Conservation (phyloP, 2,888 invertebrate genomes). For the Tridacna crocea region DNA sequence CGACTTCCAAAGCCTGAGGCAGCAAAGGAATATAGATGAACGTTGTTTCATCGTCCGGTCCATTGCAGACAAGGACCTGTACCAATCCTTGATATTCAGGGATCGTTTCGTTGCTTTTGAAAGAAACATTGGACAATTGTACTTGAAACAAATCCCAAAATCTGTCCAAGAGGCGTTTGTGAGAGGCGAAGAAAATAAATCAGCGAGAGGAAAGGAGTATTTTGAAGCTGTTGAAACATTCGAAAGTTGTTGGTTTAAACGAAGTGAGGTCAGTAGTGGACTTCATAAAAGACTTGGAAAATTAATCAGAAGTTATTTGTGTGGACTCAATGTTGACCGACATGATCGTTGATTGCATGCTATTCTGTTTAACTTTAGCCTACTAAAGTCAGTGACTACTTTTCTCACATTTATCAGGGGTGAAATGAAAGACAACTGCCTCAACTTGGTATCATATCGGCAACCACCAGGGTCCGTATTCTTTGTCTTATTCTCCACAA, state of each 20-base stretch:
- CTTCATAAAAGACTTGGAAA: neutral
- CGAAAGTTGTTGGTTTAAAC: neutral
- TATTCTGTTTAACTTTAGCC: neutral
- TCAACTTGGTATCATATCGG: too few relatives aligned
- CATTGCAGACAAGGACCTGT: neutral
- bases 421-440: too few relatives aligned
- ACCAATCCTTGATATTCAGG: constrained; percentile 11
- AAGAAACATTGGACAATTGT: neutral
- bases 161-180: neutral
- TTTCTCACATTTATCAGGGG: too few relatives aligned
- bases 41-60: neutral
- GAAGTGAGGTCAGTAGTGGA: neutral
- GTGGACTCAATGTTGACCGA: neutral
- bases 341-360: neutral
- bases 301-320: neutral
- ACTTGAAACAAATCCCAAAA: neutral
- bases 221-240: neutral
- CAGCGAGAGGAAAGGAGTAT: neutral
- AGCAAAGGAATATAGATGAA: neutral
- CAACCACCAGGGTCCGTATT: too few relatives aligned
- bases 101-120: neutral
- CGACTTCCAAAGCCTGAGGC: constrained; percentile 5
- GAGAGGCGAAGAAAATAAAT: neutral
- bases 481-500: too few relatives aligned
- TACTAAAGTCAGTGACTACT: too few relatives aligned